Percentiles rank a stretch among this genome's conserved stretches.
phyloP scores from a whole-genome alignment of 1,140 invertebrate species.

The Drosophila gunungcola region DNA sequence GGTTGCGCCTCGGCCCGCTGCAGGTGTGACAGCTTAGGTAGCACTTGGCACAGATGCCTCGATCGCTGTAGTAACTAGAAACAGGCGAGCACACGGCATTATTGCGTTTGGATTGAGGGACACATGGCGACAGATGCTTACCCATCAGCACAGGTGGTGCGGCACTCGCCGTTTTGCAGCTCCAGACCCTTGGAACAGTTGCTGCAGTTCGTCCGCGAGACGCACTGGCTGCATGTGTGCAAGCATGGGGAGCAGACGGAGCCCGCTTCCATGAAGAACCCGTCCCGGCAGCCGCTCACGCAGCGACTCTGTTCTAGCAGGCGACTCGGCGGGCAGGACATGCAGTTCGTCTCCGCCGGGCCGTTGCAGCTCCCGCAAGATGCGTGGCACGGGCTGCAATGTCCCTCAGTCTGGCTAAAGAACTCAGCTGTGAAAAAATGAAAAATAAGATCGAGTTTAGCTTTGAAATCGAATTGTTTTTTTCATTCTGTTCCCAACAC shows the following conservation, averaged over 20 bases:
- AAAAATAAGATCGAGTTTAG: background rate
- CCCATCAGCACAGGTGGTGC: constrained; percentile 89
- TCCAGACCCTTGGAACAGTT: constrained; percentile 89
- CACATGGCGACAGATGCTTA: constrained; percentile 48
- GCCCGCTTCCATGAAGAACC: constrained; percentile 89
- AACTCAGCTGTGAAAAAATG: constrained; percentile 87
- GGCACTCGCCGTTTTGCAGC: constrained; percentile 91
- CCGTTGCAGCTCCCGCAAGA: constrained; percentile 93
- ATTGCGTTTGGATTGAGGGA: background rate
- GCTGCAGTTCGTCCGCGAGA: constrained; percentile 91
- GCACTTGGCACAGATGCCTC: constrained; percentile 92
- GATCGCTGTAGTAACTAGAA: constrained; percentile 92
- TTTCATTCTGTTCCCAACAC: no score
- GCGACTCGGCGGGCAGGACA: constrained; percentile 89
- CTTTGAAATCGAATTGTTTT: background rate
- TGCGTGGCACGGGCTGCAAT: constrained; percentile 90
- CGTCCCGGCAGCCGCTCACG: constrained; percentile 89
- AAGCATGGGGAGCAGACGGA: constrained; percentile 89
- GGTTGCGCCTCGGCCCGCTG: constrained; percentile 90
- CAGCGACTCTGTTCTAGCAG: constrained; percentile 90
- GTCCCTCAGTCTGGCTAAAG: constrained; percentile 86
- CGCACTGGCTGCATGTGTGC: constrained; percentile 91
- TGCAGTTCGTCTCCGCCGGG: constrained; percentile 90
- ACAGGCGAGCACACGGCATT: no score
- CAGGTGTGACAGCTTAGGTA: constrained; percentile 94